Conservation (phyloP, 2,113 vertebrate species). For the Taxidea taxus region DNA sequence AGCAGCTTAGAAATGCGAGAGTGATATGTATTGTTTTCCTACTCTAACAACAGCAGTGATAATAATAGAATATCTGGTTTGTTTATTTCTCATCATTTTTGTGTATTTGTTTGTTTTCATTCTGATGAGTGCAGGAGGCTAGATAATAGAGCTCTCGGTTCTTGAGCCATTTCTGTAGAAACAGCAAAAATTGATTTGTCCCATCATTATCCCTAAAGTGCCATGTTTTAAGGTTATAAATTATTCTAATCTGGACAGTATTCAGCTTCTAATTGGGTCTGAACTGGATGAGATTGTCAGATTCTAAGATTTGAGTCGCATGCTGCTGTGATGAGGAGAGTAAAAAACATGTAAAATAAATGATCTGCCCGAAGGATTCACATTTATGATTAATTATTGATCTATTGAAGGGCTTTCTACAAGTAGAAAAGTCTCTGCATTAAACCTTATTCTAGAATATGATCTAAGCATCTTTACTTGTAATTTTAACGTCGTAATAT, state of each 20-base stretch:
- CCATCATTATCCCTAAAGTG: conserved; percentile 39
- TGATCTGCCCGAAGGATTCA: conserved; percentile 47
- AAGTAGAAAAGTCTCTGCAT: conserved; percentile 28
- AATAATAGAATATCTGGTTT: neutral
- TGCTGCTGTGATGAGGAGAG: neutral
- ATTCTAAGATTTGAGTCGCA: conserved; percentile 29
- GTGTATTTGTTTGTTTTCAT: neutral
- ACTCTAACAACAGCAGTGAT: neutral
- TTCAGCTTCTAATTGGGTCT: conserved; percentile 51
- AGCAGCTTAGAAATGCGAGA: neutral
- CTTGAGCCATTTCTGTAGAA: conserved; percentile 14
- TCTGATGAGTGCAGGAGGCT: neutral
- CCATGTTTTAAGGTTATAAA: conserved; percentile 55
- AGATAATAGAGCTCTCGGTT: neutral
- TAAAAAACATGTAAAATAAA: conserved; percentile 51
- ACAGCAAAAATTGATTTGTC: conserved; percentile 52
- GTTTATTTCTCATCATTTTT: neutral
- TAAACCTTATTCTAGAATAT: neutral
- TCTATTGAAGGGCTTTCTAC: conserved; percentile 24
- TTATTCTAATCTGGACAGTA: conserved; percentile 5
- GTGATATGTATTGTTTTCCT: neutral
- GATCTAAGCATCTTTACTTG: neutral
- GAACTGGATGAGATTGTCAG: conserved; percentile 49
- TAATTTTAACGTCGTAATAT: neutral
- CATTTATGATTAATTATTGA: conserved; percentile 53